Evolutionary conservation across 2,888 invertebrate genomes (phyloP), one percentile per base, ranked within the genome.

Genomic region (Osmoderma eremita): DNA sequence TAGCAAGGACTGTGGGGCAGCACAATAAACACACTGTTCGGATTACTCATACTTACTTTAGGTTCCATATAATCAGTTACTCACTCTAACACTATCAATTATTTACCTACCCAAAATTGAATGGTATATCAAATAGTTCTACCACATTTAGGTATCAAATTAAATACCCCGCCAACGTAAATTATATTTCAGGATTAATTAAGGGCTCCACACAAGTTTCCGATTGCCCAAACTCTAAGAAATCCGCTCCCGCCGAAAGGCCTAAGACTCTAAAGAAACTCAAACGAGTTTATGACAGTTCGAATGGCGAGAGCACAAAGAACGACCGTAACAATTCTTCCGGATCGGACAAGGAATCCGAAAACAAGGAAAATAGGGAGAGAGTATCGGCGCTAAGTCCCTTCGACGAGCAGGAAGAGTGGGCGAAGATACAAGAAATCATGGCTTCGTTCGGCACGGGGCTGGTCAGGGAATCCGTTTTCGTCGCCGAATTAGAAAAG

Each of bases 401-500:
- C 1, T 95, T 95, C 82, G 94, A 96, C 84, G 95, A 96, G 80
- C 90, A 93, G 83, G 95, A 95, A 83, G 97, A 97, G 84, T 97
- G 97, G 94, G 94, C 94, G 20, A 94, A 96, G 84, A 96, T 97
- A 76, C 94, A 94, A 53, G 95, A 96, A 83, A 97, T 97, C 77
- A 94, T 97, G 91, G 95, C 95, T 48, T 94, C 95, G 1, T 94
- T 97, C 78, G 95, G 96, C 69, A 93, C 92, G 72, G 92, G 92
- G 65, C 87, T 93, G 38, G 90, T 93, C 12, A 82, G 91, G 17
- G 91, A 91, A 78, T 91, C 91, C 0, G 91, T 92, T 15, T 91
- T 92, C 81, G 91, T 92, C 51, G 89, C 89, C 3, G 92, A 92
- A 76, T 82, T 92, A 69, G 92, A 92, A 78, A 90, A 91, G 77